Conservation (phyloP, 2,888 invertebrate species). For the Calephelis perditalis region DNA sequence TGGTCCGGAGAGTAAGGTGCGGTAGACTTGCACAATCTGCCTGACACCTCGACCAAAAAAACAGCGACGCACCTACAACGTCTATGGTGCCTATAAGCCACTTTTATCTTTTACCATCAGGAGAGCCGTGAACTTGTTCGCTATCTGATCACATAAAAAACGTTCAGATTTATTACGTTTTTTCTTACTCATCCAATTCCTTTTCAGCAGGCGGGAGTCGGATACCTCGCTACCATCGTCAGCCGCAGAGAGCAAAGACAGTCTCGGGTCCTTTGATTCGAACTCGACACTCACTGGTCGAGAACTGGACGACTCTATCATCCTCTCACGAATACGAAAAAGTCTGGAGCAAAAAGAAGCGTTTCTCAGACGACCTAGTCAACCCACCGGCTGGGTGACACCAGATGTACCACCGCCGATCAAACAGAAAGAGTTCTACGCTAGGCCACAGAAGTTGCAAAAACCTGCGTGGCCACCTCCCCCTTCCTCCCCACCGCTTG, state of each 20-base stretch:
- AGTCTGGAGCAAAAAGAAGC: conserved; percentile 94
- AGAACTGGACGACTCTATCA: conserved; percentile 83
- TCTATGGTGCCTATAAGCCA: too few species aligned
- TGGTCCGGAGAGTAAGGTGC: too few species aligned
- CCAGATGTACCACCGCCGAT: conserved; percentile 72
- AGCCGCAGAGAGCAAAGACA: conserved; percentile 82
- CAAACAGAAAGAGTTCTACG: conserved; percentile 85
- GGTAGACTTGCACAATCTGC: too few species aligned
- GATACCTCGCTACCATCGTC: conserved; percentile 80
- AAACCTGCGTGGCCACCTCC: conserved; percentile 85
- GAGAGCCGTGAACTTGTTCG: too few species aligned
- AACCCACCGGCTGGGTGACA: conserved; percentile 79
- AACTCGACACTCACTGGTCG: conserved; percentile 82
- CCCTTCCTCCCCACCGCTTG: conserved; percentile 57
- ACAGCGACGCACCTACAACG: too few species aligned
- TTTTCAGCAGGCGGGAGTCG: conserved; percentile 77
- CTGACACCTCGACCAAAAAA: too few species aligned
- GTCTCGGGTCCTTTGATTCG: conserved; percentile 83
- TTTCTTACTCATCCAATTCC: conserved; percentile 5
- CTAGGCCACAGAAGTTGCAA: conserved; percentile 87
- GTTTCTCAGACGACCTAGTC: conserved; percentile 86
- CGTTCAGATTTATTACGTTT: too few species aligned
- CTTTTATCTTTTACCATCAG: too few species aligned
- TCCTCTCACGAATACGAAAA: conserved; percentile 87
- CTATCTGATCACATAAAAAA: too few species aligned